A percentile compares a stretch with the other conserved stretches of the same genome.
phyloP scores from a whole-genome alignment of 2,113 vertebrate genomes.

The Lathamus discolor region DNA sequence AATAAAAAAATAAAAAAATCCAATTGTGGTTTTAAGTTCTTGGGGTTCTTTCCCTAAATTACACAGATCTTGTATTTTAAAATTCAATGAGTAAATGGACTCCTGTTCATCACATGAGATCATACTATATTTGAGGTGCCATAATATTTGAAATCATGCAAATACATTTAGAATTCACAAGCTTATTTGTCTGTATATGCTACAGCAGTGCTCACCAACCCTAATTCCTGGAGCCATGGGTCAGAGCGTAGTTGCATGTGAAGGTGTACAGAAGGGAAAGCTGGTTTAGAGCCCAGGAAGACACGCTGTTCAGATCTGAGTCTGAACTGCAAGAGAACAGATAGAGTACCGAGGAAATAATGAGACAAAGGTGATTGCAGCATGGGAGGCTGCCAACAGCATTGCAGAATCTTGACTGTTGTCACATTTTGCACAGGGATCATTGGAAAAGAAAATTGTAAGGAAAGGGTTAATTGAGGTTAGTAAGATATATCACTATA shows the following conservation, averaged over 20 bases:
- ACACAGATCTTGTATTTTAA: background rate
- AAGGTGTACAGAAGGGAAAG: background rate
- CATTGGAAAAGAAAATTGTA: background rate
- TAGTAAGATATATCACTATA: background rate
- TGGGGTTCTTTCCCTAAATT: background rate
- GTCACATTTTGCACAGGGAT: background rate
- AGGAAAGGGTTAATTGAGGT: background rate
- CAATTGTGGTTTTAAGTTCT: background rate
- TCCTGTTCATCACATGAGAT: background rate
- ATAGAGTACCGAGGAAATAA: background rate
- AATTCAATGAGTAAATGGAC: background rate
- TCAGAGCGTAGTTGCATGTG: background rate
- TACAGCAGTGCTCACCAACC: background rate
- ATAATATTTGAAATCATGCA: background rate
- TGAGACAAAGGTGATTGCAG: background rate
- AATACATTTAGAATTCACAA: background rate
- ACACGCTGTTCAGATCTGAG: background rate
- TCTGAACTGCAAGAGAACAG: background rate
- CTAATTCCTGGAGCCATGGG: background rate
- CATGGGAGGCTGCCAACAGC: background rate
- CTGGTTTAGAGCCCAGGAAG: background rate
- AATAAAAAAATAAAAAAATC: background rate
- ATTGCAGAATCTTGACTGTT: background rate
- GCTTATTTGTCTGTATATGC: background rate
- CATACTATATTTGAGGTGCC: background rate